phyloP scores from a whole-genome alignment of 1,140 invertebrate species.

The Nautilus pompilius region DNA sequence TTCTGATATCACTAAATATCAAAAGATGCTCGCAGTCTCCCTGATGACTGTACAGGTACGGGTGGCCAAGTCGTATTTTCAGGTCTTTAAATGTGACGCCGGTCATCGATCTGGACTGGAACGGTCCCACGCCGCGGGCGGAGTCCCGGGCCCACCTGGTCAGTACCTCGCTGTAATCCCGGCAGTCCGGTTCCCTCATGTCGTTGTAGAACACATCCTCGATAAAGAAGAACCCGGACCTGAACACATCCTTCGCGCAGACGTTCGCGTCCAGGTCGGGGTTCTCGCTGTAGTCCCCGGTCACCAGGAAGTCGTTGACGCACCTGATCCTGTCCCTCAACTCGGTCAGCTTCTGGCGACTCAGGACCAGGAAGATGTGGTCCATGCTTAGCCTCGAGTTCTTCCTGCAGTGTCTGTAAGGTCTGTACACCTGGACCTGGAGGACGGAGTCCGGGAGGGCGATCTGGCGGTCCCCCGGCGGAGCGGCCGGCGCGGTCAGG shows the following conservation, averaged over 20 bases:
- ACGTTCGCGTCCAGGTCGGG: constrained; percentile 53
- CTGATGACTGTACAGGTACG: constrained; percentile 68
- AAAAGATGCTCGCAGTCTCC: constrained; percentile 87
- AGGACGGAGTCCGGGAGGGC: no score
- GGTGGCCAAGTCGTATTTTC: constrained; percentile 67
- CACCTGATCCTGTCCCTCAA: constrained; percentile 70
- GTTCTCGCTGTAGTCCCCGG: constrained; percentile 64
- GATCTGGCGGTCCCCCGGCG: no score
- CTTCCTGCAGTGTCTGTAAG: no score
- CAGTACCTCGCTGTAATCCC: constrained; percentile 64
- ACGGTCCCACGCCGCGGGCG: not conserved
- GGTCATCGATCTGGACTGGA: constrained; percentile 60
- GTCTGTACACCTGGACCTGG: no score
- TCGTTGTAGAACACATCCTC: constrained; percentile 79
- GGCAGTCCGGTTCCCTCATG: constrained; percentile 59
- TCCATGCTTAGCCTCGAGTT: no score
- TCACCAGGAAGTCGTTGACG: constrained; percentile 63
- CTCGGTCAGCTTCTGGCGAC: constrained; percentile 63
- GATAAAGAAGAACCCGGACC: constrained; percentile 76
- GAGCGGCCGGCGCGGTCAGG: no score
- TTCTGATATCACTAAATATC: constrained; percentile 67
- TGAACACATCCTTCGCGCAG: constrained; percentile 65
- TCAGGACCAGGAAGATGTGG: no score
- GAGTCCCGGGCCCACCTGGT: not conserved
- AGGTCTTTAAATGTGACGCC: constrained; percentile 64